phyloP scores from a whole-genome alignment of 53 echinoderm and acorn worm genomes.

The Stichopus horrens region DNA sequence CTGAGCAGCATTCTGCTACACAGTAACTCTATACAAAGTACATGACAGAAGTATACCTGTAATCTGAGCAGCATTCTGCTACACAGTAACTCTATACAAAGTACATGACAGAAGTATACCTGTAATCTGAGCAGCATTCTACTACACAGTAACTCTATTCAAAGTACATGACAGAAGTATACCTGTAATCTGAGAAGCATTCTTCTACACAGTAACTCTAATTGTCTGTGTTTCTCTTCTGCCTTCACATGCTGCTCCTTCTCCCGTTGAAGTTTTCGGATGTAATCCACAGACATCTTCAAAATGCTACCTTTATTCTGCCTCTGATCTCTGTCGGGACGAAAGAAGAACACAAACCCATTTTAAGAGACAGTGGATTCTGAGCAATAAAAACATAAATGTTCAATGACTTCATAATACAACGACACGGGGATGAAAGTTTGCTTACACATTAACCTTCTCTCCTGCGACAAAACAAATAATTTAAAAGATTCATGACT shows the following conservation, averaged over 20 bases:
- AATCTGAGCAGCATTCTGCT: background rate
- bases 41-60: constrained; percentile 67
- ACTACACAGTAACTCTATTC: constrained; percentile 64
- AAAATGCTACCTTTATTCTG: constrained; percentile 96
- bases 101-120: constrained; percentile 52
- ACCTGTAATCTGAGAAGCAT: constrained; percentile 98
- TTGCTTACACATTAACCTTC: too few species aligned
- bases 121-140: constrained; percentile 91
- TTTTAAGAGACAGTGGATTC: background rate
- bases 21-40: constrained; percentile 50
- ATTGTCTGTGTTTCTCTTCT: constrained; percentile 70
- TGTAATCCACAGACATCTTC: constrained; percentile 96
- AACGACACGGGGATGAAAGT: too few species aligned
- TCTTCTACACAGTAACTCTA: constrained; percentile 79
- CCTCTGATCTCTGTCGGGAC: constrained; percentile 77
- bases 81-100: background rate
- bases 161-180: constrained; percentile 16
- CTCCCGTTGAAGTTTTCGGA: constrained; percentile 84
- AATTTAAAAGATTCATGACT: too few species aligned
- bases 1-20: constrained; percentile 86
- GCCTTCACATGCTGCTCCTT: constrained; percentile 58
- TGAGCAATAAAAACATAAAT: background rate
- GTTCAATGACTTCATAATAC: too few species aligned
- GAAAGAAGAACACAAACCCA: background rate
- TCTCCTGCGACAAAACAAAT: too few species aligned